These are phyloP conservation scores for Ancistrus triradiatus DNA, from an alignment of 2,113 vertebrate species.

Conservation along the genomic window DNA sequence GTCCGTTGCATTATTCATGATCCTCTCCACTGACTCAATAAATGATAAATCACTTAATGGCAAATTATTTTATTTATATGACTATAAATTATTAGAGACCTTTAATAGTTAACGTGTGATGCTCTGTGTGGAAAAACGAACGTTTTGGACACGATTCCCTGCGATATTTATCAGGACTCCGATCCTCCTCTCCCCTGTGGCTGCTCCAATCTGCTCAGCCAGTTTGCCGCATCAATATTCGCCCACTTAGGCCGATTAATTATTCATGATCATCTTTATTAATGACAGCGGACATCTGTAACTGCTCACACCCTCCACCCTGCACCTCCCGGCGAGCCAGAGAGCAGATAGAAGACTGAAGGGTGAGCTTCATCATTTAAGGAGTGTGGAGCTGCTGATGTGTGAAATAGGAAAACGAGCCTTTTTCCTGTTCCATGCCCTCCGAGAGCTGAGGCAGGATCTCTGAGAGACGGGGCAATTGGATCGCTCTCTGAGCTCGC, in stretches of 20 bases:
- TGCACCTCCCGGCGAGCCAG: constrained; percentile 14
- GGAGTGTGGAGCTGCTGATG: constrained; percentile 19
- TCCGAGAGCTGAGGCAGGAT: constrained; percentile 2
- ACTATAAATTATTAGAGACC: background rate
- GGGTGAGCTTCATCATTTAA: constrained; percentile 19
- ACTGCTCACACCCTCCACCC: constrained; percentile 37
- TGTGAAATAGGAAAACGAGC: constrained; percentile 30
- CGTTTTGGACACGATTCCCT: background rate
- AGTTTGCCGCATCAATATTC: constrained; percentile 53
- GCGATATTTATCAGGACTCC: constrained; percentile 14
- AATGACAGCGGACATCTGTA: constrained; percentile 62
- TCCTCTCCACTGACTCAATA: no score
- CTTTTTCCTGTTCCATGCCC: constrained; percentile 31
- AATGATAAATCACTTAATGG: no score
- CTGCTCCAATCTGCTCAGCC: constrained; percentile 55
- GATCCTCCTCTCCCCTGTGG: constrained; percentile 40
- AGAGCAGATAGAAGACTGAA: constrained; percentile 28
- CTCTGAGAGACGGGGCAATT: constrained; percentile 28
- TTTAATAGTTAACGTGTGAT: constrained; percentile 13
- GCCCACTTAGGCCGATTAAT: constrained; percentile 60
- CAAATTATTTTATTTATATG: no score
- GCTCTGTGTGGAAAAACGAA: background rate
- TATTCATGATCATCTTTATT: constrained; percentile 74
- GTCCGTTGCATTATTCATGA: no score
- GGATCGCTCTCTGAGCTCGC: background rate